Conservation (phyloP, 1,140 invertebrate genomes). For the Lethocerus indicus region DNA sequence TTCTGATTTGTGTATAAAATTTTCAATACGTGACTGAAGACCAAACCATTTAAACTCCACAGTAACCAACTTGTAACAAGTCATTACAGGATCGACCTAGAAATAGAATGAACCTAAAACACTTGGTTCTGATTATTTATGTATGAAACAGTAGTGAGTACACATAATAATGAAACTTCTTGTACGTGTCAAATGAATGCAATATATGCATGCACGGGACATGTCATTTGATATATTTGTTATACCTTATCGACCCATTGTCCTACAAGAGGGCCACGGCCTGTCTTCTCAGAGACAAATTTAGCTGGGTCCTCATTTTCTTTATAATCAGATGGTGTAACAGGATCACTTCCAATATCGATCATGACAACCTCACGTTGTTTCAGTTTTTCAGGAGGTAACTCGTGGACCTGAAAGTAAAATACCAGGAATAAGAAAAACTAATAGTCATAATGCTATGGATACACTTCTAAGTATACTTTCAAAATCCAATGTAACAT, state of each 20-base stretch:
- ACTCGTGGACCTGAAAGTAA: conserved; percentile 84
- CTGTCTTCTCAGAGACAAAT: conserved; percentile 86
- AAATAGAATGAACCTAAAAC: conserved; percentile 3
- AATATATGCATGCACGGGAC: too few species aligned
- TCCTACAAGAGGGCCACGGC: conserved; percentile 73
- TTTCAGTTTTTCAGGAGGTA: conserved; percentile 75
- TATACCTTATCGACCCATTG: conserved; percentile 64
- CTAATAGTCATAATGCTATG: background rate
- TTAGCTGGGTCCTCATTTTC: conserved; percentile 71
- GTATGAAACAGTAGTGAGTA: conserved; percentile 18
- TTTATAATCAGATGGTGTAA: conserved; percentile 71
- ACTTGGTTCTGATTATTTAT: background rate
- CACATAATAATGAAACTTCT: too few species aligned
- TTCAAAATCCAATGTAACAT: background rate
- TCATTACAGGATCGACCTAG: conserved; percentile 80
- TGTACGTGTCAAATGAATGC: too few species aligned
- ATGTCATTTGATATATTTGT: too few species aligned
- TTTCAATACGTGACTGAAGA: conserved; percentile 85
- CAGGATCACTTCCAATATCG: conserved; percentile 87
- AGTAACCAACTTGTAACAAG: conserved; percentile 94
- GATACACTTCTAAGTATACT: conserved; percentile 1
- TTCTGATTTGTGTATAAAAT: conserved; percentile 88
- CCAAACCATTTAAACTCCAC: conserved; percentile 99
- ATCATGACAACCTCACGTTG: conserved; percentile 76
- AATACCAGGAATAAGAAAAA: too few species aligned